Base-by-base conservation (phyloP, 2,113 vertebrate species). In the Solea senegalensis region DNA sequence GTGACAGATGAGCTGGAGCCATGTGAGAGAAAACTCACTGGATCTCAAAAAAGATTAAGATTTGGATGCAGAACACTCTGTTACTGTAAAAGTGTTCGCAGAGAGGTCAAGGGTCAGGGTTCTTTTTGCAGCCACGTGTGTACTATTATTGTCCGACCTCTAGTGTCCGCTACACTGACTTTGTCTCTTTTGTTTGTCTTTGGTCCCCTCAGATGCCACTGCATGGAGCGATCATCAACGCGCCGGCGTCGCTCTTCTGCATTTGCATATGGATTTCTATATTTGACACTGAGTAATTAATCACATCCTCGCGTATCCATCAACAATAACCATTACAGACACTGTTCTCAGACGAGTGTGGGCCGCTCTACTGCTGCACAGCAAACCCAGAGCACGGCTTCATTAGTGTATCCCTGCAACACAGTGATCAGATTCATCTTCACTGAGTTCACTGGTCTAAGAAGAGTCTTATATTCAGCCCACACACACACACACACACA, bases 341-440 rank as follows among this genome's bases (percentile, higher is more conserved):
- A 34, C 34, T 40, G 72, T 57, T 74, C 16, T 11, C 15, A 55
- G 73, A 16, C 0, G 15, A 63, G 71, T 48, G 78, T 70, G 54
- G 70, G 74, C 76, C 59, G 65, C 59, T n/a, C 26, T 41, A 52
- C 49, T 9, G 56, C 74, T 75, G 62, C 61, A 56, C 5, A 28
- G 41, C 9, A 40, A 58, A 40, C 46, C 61, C 62, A 60, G 77
- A 58, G 39, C 61, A 68, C 58, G 16, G 40, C 67, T 72, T 74
- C 70, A 69, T 59, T 65, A 64, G 58, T 68, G 69, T 43, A 2
- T 58, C 52, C 16, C 70, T 78, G 75, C 46, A 68, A 67, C 44
- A 58, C 64, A 9, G 57, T 65, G 63, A 80, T 84, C 70, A 76
- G 9, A 70, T 76, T 82, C 63, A 48, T 78, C 16, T 46, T 74